A percentile compares a stretch with the other conserved stretches of the same genome.
phyloP scores from a whole-genome alignment of 2,797 vertebrate species.

The Mus minutoides region DNA sequence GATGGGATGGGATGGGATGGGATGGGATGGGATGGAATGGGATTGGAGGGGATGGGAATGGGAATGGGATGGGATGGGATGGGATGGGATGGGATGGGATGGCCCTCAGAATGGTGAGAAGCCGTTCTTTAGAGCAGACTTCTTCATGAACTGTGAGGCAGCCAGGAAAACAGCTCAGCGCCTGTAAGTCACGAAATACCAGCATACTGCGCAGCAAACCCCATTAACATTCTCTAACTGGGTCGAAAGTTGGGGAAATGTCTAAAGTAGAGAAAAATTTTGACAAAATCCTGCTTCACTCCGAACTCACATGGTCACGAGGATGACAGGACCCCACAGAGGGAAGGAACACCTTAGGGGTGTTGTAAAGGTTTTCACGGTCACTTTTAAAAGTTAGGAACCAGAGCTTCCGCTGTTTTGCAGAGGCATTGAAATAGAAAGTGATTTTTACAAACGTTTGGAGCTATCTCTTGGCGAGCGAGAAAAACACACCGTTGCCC shows the following conservation, averaged over 20 bases:
- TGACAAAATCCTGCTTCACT: conserved; percentile 57
- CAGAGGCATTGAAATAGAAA: conserved; percentile 23
- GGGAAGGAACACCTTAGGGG: not conserved
- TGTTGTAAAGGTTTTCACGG: conserved; percentile 32
- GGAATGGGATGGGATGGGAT: too few relatives aligned
- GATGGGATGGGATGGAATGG: not conserved
- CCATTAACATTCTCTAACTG: conserved; percentile 77
- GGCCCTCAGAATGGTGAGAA: not conserved
- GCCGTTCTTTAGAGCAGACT: not conserved
- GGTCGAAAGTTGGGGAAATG: conserved; percentile 63
- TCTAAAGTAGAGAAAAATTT: conserved; percentile 56
- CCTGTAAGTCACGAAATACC: conserved; percentile 8
- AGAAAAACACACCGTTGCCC: not conserved
- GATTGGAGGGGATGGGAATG: not conserved
- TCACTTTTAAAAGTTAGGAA: not conserved
- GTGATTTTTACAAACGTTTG: conserved; percentile 31
- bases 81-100: not conserved
- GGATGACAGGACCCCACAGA: conserved; percentile 24
- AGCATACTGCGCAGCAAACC: conserved; percentile 7
- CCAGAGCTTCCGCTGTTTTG: not conserved
- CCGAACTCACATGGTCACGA: conserved; percentile 23
- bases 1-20: not conserved
- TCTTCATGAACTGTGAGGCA: not conserved
- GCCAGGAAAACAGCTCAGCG: not conserved
- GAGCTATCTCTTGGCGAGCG: conserved; percentile 20